Evolutionary conservation across 2,113 vertebrate genomes (phyloP).

Genomic region (Calidris pugnax): DNA sequence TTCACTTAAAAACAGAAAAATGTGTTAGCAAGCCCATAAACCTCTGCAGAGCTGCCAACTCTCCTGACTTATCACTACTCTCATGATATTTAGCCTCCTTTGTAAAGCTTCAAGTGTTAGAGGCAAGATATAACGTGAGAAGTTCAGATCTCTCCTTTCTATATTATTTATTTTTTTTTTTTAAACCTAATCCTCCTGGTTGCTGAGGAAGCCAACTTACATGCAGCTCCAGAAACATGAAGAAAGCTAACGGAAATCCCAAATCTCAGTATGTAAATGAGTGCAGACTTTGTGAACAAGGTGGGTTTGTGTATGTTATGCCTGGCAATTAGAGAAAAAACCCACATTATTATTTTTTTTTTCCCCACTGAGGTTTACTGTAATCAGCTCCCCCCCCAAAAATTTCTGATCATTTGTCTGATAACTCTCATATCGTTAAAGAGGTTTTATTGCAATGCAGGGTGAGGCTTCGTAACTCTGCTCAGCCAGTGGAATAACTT

Average conservation of each 20-base stretch:
- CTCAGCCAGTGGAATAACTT: background rate
- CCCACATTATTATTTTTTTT: background rate
- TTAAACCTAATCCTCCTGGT: background rate
- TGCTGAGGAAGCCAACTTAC: slow-evolving; percentile 4
- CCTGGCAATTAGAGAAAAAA: background rate
- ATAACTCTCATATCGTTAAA: background rate
- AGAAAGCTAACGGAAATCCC: background rate
- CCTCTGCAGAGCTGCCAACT: slow-evolving; percentile 31
- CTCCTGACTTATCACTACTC: slow-evolving; percentile 37
- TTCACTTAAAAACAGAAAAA: slow-evolving; percentile 56
- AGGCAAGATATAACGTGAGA: background rate
- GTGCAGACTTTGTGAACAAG: background rate
- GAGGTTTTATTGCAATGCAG: background rate
- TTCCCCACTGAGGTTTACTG: background rate
- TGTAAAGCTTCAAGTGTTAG: background rate
- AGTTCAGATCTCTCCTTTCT: background rate
- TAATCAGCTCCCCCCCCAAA: background rate
- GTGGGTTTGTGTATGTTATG: background rate
- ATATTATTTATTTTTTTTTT: background rate
- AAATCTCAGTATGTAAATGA: background rate
- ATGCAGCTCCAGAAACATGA: background rate
- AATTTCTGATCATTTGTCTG: background rate
- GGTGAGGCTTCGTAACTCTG: background rate
- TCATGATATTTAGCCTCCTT: slow-evolving; percentile 4
- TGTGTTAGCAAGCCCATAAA: slow-evolving; percentile 42